Evolutionary conservation across 2,888 invertebrate species (phyloP).

Genomic region (Camptogramma bilineatum): DNA sequence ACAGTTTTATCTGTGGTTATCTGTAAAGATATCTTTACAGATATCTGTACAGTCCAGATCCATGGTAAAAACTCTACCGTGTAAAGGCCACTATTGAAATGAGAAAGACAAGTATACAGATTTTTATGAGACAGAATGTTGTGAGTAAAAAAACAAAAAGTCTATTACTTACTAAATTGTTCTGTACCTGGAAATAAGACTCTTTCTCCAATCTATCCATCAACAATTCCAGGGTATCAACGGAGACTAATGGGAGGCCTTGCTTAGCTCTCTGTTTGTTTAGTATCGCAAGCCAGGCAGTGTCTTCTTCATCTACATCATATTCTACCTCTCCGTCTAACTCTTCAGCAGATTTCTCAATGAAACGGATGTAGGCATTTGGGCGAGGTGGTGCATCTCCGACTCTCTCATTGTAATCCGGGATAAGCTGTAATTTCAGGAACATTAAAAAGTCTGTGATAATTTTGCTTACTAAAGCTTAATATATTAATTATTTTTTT

Average conservation of each 20-base stretch:
- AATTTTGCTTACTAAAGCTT: no score
- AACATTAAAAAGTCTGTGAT: no score
- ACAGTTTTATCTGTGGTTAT: no score
- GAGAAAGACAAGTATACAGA: no score
- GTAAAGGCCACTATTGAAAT: no score
- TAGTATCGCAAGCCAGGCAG: conserved; percentile 95
- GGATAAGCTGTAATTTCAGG: conserved; percentile 80
- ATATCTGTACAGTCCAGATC: no score
- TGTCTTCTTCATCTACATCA: conserved; percentile 99
- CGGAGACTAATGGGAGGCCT: conserved; percentile 90
- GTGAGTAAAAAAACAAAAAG: conserved; percentile 14
- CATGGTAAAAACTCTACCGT: no score
- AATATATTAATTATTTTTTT: no score
- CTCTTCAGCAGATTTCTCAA: conserved; percentile 97
- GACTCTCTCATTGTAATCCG: conserved; percentile 90
- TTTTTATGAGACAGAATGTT: not conserved
- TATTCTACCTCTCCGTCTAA: conserved; percentile 97
- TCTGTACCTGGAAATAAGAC: conserved; percentile 94
- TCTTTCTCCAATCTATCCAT: conserved; percentile 99
- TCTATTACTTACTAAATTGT: conserved; percentile 20
- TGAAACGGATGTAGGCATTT: conserved; percentile 96
- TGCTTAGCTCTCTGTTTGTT: conserved; percentile 92
- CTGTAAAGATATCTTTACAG: no score
- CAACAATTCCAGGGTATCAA: conserved; percentile 96
- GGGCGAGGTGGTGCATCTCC: conserved; percentile 93